These are phyloP conservation scores for Hybos culiciformis DNA, from an alignment of 2,888 invertebrate genomes.

Conservation along the genomic window DNA sequence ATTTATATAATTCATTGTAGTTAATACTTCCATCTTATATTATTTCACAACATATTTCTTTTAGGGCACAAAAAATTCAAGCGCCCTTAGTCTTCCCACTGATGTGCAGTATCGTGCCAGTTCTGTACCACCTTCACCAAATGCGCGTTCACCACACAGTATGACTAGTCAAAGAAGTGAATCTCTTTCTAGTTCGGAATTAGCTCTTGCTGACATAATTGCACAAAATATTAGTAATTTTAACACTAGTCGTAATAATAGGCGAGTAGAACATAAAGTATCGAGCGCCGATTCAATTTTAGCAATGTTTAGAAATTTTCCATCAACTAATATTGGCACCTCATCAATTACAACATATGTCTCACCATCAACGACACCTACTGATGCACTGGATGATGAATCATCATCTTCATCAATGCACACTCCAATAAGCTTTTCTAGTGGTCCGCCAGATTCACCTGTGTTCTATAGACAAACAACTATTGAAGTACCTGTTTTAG, in stretches of 20 bases:
- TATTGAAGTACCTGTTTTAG: slow-evolving; percentile 49
- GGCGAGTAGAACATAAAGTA: slow-evolving; percentile 42
- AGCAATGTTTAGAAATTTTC: slow-evolving; percentile 64
- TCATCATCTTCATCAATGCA: slow-evolving; percentile 54
- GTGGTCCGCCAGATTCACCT: slow-evolving; percentile 49
- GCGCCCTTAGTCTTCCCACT: slow-evolving; percentile 27
- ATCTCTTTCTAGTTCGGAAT: slow-evolving; percentile 57
- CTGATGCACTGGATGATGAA: slow-evolving; percentile 57
- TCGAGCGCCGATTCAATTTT: slow-evolving; percentile 67
- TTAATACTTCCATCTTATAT: neutral
- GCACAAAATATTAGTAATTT: slow-evolving; percentile 15
- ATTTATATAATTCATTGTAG: slow-evolving; percentile 1
- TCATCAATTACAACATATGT: slow-evolving; percentile 37
- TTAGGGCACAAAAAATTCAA: slow-evolving; percentile 25
- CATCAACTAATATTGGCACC: slow-evolving; percentile 45
- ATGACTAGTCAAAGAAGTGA: slow-evolving; percentile 65
- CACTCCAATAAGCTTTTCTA: slow-evolving; percentile 45
- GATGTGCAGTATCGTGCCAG: slow-evolving; percentile 32
- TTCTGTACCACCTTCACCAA: slow-evolving; percentile 50
- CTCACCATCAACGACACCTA: slow-evolving; percentile 57
- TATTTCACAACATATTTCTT: neutral
- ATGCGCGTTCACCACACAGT: slow-evolving; percentile 47
- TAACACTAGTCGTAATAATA: slow-evolving; percentile 18
- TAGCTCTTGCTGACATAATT: slow-evolving; percentile 48
- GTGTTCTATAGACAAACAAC: slow-evolving; percentile 37